A percentile compares a stretch with the other conserved stretches of the same genome.
Conservation (phyloP, 2,888 invertebrate genomes). For the Poecilobothrus nobilitatus region DNA sequence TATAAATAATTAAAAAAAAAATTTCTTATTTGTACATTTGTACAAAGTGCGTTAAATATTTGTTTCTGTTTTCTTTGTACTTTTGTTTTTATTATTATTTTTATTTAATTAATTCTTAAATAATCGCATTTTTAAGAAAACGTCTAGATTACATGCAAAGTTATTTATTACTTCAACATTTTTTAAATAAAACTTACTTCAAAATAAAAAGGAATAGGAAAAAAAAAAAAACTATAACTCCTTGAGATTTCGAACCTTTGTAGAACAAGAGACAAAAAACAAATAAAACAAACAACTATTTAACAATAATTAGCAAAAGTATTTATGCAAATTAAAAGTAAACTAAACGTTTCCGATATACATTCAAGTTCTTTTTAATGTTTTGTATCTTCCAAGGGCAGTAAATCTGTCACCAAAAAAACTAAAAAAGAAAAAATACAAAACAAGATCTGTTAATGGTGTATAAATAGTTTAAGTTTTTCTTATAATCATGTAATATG, state of each 20-base stretch:
- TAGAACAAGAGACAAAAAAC: background rate
- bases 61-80: background rate
- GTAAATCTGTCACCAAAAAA: background rate
- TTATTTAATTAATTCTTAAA: background rate
- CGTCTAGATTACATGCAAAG: background rate
- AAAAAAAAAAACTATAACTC: too few species aligned
- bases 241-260: background rate
- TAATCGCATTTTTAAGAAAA: background rate
- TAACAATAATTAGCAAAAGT: background rate
- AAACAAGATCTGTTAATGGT: background rate
- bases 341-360: background rate
- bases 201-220: background rate
- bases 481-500: too few species aligned
- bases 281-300: background rate
- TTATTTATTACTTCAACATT: background rate
- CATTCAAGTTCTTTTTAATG: background rate
- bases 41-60: too few species aligned
- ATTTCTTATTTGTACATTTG: too few species aligned
- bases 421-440: background rate
- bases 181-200: background rate
- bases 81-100: too few species aligned
- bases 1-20: too few species aligned
- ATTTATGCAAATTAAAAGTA: slow-evolving; percentile 4
- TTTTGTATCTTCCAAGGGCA: background rate
- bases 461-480: too few species aligned